Conservation (phyloP, 2,113 vertebrate species). For the Todiramphus saurophagus region DNA sequence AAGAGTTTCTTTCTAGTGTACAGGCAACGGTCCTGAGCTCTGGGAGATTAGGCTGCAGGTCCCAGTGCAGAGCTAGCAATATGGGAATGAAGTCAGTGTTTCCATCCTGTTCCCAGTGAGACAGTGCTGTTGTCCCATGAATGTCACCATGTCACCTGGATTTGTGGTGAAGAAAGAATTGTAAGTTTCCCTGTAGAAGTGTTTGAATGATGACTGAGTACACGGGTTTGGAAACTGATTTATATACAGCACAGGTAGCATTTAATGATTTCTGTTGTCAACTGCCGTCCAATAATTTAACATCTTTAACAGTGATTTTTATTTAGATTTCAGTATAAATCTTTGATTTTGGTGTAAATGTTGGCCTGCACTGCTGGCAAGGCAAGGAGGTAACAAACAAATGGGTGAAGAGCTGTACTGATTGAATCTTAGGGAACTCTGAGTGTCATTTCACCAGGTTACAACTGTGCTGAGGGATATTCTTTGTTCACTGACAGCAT, state of each 20-base stretch:
- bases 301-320: background rate
- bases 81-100: background rate
- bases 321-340: background rate
- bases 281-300: background rate
- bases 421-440: background rate
- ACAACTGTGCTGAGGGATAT: background rate
- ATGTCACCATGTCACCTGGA: background rate
- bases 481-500: background rate
- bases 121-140: background rate
- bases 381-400: background rate
- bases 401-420: background rate
- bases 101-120: background rate
- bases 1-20: background rate
- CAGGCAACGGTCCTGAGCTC: accelerated
- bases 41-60: background rate
- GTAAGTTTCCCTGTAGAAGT: background rate
- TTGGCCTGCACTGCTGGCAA: background rate
- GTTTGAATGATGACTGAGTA: background rate
- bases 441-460: background rate
- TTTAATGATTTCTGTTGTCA: background rate
- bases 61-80: background rate
- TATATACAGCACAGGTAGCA: background rate
- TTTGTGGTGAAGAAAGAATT: background rate
- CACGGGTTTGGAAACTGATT: background rate
- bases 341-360: background rate